A percentile compares a stretch with the other conserved stretches of the same genome.
These are phyloP conservation scores for Cataglyphis altisquamis DNA, from an alignment of 2,888 invertebrate species.

Conservation along the genomic window DNA sequence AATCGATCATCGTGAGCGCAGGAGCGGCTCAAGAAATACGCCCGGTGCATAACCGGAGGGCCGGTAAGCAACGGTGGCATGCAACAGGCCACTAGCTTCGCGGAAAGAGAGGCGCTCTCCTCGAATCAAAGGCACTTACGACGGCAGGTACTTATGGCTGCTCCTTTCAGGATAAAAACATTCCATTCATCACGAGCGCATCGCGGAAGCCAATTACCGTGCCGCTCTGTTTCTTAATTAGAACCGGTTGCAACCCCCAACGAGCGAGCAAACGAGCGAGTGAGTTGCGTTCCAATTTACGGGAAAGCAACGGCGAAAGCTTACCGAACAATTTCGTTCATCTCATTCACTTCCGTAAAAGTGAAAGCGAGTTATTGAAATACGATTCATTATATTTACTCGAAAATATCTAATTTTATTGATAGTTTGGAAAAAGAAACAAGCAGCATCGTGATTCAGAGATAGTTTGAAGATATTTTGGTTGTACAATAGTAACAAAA, in stretches of 20 bases:
- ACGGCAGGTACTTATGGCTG: slow-evolving; percentile 67
- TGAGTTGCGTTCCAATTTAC: slow-evolving; percentile 40
- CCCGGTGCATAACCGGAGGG: slow-evolving; percentile 74
- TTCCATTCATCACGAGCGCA: slow-evolving; percentile 66
- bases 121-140: slow-evolving; percentile 73
- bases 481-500: too few species aligned
- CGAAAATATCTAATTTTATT: slow-evolving; percentile 5
- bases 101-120: slow-evolving; percentile 65
- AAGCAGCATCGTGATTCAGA: background rate
- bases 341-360: slow-evolving; percentile 41
- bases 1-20: slow-evolving; percentile 73
- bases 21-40: slow-evolving; percentile 73
- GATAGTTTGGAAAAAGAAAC: background rate
- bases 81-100: slow-evolving; percentile 76
- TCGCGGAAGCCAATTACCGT: slow-evolving; percentile 73
- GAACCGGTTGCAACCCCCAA: slow-evolving; percentile 62
- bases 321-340: slow-evolving; percentile 17
- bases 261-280: slow-evolving; percentile 35
- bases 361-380: slow-evolving; percentile 40
- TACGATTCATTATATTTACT: slow-evolving; percentile 19
- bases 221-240: slow-evolving; percentile 70
- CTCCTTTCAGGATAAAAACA: slow-evolving; percentile 71
- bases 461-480: background rate
- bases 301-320: slow-evolving; percentile 28
- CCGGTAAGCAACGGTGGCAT: slow-evolving; percentile 66